Conservation (phyloP, 2,113 vertebrate species). For the Anguilla rostrata region DNA sequence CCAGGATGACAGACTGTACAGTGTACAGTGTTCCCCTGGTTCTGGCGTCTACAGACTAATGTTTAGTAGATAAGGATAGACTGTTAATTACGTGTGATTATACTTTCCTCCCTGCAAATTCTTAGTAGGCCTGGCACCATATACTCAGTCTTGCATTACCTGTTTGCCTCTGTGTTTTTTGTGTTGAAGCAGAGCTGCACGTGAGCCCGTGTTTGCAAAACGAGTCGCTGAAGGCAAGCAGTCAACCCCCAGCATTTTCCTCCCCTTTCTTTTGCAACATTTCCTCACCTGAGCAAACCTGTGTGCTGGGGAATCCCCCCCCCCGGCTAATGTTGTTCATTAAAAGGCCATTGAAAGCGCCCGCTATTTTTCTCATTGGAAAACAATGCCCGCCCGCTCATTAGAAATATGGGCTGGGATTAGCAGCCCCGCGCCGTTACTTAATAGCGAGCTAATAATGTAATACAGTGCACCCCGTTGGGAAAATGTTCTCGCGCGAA, state of each 20-base stretch:
- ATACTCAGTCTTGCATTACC: neutral
- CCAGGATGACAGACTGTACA: no score
- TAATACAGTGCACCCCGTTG: conserved; percentile 29
- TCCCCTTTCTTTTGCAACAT: neutral
- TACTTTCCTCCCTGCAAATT: no score
- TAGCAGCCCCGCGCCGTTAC: conserved; percentile 17
- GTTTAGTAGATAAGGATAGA: no score
- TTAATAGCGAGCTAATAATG: conserved; percentile 42
- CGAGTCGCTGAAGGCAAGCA: neutral
- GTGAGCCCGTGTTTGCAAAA: neutral
- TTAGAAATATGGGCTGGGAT: neutral
- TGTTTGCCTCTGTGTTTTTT: neutral
- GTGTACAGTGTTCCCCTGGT: no score
- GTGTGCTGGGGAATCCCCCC: conserved; percentile 25
- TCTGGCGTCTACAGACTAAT: no score
- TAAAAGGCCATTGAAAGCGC: conserved; percentile 41
- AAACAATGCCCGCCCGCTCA: conserved; percentile 22
- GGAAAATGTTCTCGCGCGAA: neutral
- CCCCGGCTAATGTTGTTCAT: conserved; percentile 36
- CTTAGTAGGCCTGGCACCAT: no score
- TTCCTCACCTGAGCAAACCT: neutral
- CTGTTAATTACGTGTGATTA: no score
- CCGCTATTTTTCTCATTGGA: conserved; percentile 11
- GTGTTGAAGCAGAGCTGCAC: no score
- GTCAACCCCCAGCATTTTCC: no score